Evolutionary conservation across 2,888 invertebrate genomes (phyloP).

Genomic region (Ganaspis brasiliensis): DNA sequence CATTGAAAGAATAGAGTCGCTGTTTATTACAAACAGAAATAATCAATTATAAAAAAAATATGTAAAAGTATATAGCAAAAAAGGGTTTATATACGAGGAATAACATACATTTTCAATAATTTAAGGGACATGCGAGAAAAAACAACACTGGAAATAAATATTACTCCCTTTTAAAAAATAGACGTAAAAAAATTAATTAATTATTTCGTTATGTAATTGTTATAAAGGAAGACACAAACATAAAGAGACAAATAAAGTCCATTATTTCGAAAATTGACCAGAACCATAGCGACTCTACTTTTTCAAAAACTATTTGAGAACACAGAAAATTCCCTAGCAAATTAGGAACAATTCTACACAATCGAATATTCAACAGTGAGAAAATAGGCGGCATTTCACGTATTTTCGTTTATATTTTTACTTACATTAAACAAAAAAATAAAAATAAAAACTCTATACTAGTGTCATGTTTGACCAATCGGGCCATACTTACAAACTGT

Average conservation of each 20-base stretch:
- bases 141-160: neutral
- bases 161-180: neutral
- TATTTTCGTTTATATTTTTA: slow-evolving; percentile 15
- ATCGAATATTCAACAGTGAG: neutral
- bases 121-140: neutral
- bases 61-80: too few species aligned
- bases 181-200: slow-evolving; percentile 5
- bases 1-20: slow-evolving; percentile 38
- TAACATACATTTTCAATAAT: too few species aligned
- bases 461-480: slow-evolving; percentile 62
- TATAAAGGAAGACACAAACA: slow-evolving; percentile 26
- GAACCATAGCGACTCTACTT: slow-evolving; percentile 37
- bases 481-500: slow-evolving; percentile 66
- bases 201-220: slow-evolving; percentile 17
- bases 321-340: neutral
- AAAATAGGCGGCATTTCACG: slow-evolving; percentile 28
- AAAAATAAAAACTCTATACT: slow-evolving; percentile 30
- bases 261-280: slow-evolving; percentile 25
- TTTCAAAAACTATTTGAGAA: slow-evolving; percentile 9
- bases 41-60: neutral
- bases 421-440: slow-evolving; percentile 31
- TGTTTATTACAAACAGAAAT: slow-evolving; percentile 9
- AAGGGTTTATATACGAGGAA: too few species aligned
- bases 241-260: slow-evolving; percentile 1
- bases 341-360: slow-evolving; percentile 4